phyloP scores from a whole-genome alignment of 1,140 invertebrate species.

The Drosophila orosa region DNA sequence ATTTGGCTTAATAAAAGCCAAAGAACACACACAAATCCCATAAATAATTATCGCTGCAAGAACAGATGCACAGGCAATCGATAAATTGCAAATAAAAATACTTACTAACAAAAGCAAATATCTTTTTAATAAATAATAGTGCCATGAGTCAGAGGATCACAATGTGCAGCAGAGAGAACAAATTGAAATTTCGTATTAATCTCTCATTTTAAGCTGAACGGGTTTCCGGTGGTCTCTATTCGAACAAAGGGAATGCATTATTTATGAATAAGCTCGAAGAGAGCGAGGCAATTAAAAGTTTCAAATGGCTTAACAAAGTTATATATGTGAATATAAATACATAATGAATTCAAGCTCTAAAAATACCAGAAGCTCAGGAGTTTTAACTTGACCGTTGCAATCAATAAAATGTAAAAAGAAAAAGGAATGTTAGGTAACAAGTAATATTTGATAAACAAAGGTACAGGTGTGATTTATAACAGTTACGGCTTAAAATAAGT shows the following conservation, averaged over 20 bases:
- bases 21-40: slow-evolving; percentile 7
- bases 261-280: slow-evolving; percentile 11
- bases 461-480: not conserved
- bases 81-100: slow-evolving; percentile 28
- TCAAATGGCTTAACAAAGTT: not conserved
- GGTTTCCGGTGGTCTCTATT: slow-evolving; percentile 10
- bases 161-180: slow-evolving; percentile 1
- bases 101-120: slow-evolving; percentile 6
- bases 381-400: slow-evolving; percentile 5
- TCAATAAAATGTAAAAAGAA: not conserved
- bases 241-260: slow-evolving; percentile 7
- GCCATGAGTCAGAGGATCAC: not conserved
- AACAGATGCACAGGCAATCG: slow-evolving; percentile 26
- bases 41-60: slow-evolving; percentile 11
- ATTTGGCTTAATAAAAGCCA: slow-evolving; percentile 3
- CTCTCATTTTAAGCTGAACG: slow-evolving; percentile 5
- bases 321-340: not conserved
- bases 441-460: not conserved
- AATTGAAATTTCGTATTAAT: slow-evolving; percentile 30
- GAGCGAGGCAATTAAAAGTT: slow-evolving; percentile 33
- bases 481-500: not conserved
- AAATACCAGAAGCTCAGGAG: not conserved
- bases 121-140: slow-evolving; percentile 15
- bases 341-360: not conserved
- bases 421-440: not conserved